Percentiles rank a stretch among this genome's conserved stretches.
Evolutionary conservation across 2,797 vertebrate genomes (phyloP).

Genomic region (Sebastes cheni): DNA sequence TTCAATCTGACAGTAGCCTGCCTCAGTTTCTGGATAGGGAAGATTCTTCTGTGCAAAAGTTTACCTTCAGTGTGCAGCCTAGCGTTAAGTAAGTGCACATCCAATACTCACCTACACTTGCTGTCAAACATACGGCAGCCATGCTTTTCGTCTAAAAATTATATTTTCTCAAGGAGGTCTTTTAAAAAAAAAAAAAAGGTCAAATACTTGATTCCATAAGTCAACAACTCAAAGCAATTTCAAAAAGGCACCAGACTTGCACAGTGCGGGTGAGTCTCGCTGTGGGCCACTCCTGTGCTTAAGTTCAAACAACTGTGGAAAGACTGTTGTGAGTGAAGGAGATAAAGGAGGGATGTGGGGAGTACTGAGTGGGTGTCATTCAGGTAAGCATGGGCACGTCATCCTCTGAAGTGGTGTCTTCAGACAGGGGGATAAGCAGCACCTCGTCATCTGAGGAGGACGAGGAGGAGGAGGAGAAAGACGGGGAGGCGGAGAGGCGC

Average conservation of each 20-base stretch:
- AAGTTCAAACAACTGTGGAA: slow-evolving; percentile 66
- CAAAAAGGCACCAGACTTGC: slow-evolving; percentile 83
- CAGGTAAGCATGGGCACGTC: slow-evolving; percentile 86
- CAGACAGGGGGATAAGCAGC: slow-evolving; percentile 88
- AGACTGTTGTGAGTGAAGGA: slow-evolving; percentile 42
- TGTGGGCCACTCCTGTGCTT: slow-evolving; percentile 66
- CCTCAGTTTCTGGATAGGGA: slow-evolving; percentile 64
- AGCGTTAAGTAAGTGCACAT: slow-evolving; percentile 59
- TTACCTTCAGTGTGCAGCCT: slow-evolving; percentile 67
- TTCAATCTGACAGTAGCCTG: slow-evolving; percentile 60
- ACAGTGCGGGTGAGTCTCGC: slow-evolving; percentile 67
- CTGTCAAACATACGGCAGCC: slow-evolving; percentile 38
- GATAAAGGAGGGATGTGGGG: background rate
- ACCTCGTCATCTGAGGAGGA: slow-evolving; percentile 88
- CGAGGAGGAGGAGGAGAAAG: slow-evolving; percentile 68
- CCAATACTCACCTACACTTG: slow-evolving; percentile 34
- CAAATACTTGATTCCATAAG: slow-evolving; percentile 61
- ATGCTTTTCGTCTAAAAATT: slow-evolving; percentile 27
- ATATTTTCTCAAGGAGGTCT: slow-evolving; percentile 42
- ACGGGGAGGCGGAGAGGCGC: slow-evolving; percentile 77
- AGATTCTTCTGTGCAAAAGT: slow-evolving; percentile 81
- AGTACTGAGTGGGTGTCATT: background rate
- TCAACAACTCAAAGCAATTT: slow-evolving; percentile 66
- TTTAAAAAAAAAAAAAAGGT: slow-evolving; percentile 29
- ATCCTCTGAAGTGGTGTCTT: slow-evolving; percentile 82